Percentiles rank a stretch among this genome's conserved stretches.
phyloP scores from a whole-genome alignment of 2,888 invertebrate species.

The Macroteleia sp. region DNA sequence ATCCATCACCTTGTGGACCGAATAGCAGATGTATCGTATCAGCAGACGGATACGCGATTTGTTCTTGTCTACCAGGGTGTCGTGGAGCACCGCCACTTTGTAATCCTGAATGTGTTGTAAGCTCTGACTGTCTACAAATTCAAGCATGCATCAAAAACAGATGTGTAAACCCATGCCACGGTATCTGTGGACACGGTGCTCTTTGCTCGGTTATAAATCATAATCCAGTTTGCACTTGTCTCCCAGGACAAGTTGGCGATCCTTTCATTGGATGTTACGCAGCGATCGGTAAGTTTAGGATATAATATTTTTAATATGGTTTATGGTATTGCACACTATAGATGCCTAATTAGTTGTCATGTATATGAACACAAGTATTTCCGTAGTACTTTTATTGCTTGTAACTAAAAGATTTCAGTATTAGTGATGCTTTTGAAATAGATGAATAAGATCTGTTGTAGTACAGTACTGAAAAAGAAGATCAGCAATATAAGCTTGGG shows the following conservation, averaged over 20 bases:
- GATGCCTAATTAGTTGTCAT: constrained; percentile 3
- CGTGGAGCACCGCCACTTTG: constrained; percentile 92
- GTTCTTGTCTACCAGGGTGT: constrained; percentile 88
- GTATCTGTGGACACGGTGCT: constrained; percentile 91
- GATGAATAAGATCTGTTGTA: too few species aligned
- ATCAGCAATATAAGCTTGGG: too few species aligned
- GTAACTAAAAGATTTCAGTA: too few species aligned
- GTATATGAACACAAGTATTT: constrained; percentile 20
- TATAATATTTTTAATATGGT: neutral
- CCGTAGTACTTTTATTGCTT: too few species aligned
- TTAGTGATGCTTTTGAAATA: too few species aligned
- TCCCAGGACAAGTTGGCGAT: constrained; percentile 90
- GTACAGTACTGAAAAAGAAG: too few species aligned
- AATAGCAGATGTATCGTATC: constrained; percentile 92
- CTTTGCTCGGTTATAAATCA: constrained; percentile 92
- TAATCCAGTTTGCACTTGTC: constrained; percentile 93
- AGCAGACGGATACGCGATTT: constrained; percentile 69
- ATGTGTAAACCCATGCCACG: constrained; percentile 93
- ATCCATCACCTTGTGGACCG: constrained; percentile 88
- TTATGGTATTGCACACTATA: neutral
- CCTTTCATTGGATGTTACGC: constrained; percentile 89
- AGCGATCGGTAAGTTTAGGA: constrained; percentile 37
- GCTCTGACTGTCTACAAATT: constrained; percentile 91
- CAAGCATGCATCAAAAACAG: constrained; percentile 91
- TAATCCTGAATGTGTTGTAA: constrained; percentile 93